A percentile compares a stretch with the other conserved stretches of the same genome.
These are phyloP conservation scores for Aphaenogaster ashmeadi DNA, from an alignment of 1,140 invertebrate species.

Conservation along the genomic window DNA sequence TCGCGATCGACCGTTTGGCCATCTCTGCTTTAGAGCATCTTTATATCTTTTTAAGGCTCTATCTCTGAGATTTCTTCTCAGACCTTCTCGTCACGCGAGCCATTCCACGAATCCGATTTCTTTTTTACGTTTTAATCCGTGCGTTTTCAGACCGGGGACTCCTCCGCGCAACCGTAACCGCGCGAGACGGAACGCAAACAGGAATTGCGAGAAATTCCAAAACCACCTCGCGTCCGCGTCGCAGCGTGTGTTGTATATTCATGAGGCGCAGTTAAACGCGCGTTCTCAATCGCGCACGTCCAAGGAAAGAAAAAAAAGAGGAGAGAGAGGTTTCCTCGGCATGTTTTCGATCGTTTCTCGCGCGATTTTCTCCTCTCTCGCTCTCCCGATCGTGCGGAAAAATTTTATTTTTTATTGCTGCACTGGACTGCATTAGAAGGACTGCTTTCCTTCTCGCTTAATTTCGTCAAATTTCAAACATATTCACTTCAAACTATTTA, in stretches of 20 bases:
- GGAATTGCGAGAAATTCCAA: conserved; percentile 33
- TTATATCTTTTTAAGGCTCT: neutral
- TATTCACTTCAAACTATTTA: no score
- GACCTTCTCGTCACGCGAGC: neutral
- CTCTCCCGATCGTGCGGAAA: no score
- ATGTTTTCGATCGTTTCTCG: no score
- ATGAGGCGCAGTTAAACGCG: neutral
- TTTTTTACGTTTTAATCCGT: neutral
- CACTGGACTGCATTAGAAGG: no score
- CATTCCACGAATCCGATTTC: neutral
- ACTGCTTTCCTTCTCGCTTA: no score
- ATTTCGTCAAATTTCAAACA: no score
- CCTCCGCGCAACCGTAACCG: neutral
- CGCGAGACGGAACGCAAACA: neutral
- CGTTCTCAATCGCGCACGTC: neutral
- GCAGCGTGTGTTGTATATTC: conserved; percentile 1
- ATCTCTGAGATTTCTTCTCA: neutral
- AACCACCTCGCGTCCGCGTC: neutral
- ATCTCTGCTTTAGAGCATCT: no score
- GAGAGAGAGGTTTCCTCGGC: neutral
- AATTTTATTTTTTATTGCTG: no score
- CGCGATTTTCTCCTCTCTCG: no score
- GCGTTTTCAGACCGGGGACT: neutral
- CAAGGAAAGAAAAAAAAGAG: neutral
- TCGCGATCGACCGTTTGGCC: no score